Evolutionary conservation across 2,113 vertebrate species (phyloP), one percentile per base, ranked within the genome.

Genomic region (Tragulus kanchil): DNA sequence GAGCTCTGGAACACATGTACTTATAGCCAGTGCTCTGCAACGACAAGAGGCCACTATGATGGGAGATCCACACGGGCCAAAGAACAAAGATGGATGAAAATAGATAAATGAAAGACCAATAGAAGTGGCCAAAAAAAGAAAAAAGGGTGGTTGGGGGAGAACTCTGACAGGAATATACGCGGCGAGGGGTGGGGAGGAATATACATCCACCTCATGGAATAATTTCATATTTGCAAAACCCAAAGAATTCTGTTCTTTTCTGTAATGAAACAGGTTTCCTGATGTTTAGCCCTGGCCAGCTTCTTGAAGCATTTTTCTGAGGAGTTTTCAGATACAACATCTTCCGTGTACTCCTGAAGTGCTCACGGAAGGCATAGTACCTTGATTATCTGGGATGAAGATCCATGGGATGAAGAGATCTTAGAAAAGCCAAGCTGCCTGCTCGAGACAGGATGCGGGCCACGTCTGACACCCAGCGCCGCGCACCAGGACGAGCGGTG

Each of bases 161-260:
- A 78, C 2, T 71, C 31, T 58, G 11, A 62, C 28, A 31, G 6
- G 21, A 77, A 77, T 59, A 21, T 9, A 67, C 7, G 28, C 4
- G 31, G 11, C 64, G 36, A 58, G 19, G 48, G 77, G 11, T 69
- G 36, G 54, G 19, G 48, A 77, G 91, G 65, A 83, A 21, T 56
- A 42, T 23, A 69, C 13, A 36, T 8, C 7, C 4, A 77, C 82
- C 4, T 58, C n/a, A 73, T 25, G 5, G n/a, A 71, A 78, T 89
- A 65, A 87, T 92, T 87, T 75, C 56, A 5, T 15, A 48, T 90
- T 88, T 81, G 6, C 6, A 92, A 92, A 91, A 84, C 45, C 52
- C 21, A 77, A 96, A 65, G n/a, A 36, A 58, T 52, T 61, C 36
- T 77, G 31, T 36, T 23, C 42, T 36, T 36, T 79, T 61, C 52